phyloP scores from a whole-genome alignment of 1,140 invertebrate genomes.

The Drosophila bipectinata region DNA sequence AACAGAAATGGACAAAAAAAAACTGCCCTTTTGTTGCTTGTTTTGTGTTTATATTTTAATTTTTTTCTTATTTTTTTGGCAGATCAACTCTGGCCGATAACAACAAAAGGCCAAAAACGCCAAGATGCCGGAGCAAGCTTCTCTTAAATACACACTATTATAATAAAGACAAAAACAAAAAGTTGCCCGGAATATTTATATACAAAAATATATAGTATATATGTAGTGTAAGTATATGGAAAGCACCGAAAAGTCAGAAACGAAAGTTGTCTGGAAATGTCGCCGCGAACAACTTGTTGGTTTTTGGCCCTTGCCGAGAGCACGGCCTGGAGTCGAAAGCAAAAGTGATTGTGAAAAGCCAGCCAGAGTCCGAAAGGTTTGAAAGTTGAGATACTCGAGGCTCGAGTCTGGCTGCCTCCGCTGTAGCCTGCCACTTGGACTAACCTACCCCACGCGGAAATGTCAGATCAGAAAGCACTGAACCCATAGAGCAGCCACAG shows the following conservation, averaged over 20 bases:
- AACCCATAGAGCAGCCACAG: slow-evolving; percentile 39
- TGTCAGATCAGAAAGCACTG: slow-evolving; percentile 34
- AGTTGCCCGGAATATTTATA: slow-evolving; percentile 32
- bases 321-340: slow-evolving; percentile 71
- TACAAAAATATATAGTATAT: slow-evolving; percentile 10
- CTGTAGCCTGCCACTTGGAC: slow-evolving; percentile 11
- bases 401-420: background rate
- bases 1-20: slow-evolving; percentile 20
- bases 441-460: slow-evolving; percentile 60
- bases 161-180: slow-evolving; percentile 41
- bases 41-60: slow-evolving; percentile 13
- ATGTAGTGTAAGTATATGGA: slow-evolving; percentile 39
- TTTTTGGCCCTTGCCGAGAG: slow-evolving; percentile 56
- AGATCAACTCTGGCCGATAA: slow-evolving; percentile 47
- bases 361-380: slow-evolving; percentile 55
- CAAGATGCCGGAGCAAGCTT: slow-evolving; percentile 29
- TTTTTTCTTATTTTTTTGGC: slow-evolving; percentile 27
- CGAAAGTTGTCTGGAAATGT: slow-evolving; percentile 81
- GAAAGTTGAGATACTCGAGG: slow-evolving; percentile 64
- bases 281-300: slow-evolving; percentile 62
- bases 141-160: slow-evolving; percentile 52
- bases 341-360: slow-evolving; percentile 77
- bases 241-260: slow-evolving; percentile 69
- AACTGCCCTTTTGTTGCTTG: slow-evolving; percentile 61
- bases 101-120: slow-evolving; percentile 54